Evolutionary conservation across 1,140 invertebrate genomes (phyloP), one percentile per base, ranked within the genome.

Genomic region (Zaprionus ghesquierei): DNA sequence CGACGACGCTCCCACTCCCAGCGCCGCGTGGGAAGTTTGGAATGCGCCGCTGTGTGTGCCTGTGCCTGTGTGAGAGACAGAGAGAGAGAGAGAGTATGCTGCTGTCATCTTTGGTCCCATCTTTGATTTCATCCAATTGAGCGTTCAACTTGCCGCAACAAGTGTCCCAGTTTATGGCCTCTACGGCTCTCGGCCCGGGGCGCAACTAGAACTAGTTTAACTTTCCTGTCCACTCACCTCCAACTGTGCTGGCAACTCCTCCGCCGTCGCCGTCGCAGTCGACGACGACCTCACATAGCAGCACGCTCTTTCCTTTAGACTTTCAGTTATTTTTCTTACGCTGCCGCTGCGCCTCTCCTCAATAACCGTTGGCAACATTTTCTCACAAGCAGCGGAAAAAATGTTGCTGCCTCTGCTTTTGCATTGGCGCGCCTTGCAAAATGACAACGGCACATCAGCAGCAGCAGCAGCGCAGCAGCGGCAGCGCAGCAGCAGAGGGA

Each of bases 361-460:
- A 41, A 89, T 80, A 79, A 89, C 69, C 76, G 84, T 87, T 79
- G 84, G 84, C 84, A 75, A 77, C 79, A 89, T 87, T 80, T 89
- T 87, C 84, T 89, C 84, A 89, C 78, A 86, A 76, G 56, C 63
- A 66, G 54, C 41, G 60, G 56, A 54, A 66, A 75, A 84, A 79
- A 79, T 82, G 80, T 71, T 62, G 75, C 64, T 71, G 75, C 54
- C 79, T n/a, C n/a, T 63, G 61, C 79, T 75, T 58, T 64, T 64
- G 77, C 81, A 80, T 85, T 86, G 81, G 78, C 81, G 70, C 81
- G 81, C 81, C 82, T 86, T 81, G 51, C 63, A 86, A n/a, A 86
- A 81, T 81, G 81, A 87, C 81, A 86, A 86, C 75, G 65, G 77
- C 81, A 77, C 31, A 75, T 70, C 73, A 55, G 49, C 27, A 35